phyloP scores from a whole-genome alignment of 2,797 vertebrate genomes.

The Gymnopithys bicolor region DNA sequence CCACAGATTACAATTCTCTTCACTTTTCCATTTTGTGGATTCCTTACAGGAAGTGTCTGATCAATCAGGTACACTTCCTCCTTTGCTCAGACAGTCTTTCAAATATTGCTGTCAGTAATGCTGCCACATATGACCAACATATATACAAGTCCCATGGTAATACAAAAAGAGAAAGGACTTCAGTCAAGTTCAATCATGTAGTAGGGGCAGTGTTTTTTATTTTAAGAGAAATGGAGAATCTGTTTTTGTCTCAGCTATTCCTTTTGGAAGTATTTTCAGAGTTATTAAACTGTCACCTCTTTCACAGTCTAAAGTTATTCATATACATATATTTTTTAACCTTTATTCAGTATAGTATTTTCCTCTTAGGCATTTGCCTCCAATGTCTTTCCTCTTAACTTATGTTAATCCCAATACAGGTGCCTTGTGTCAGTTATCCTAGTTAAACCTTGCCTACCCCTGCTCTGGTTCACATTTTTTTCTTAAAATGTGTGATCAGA shows the following conservation, averaged over 20 bases:
- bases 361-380: background rate
- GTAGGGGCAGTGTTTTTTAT: background rate
- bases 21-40: background rate
- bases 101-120: background rate
- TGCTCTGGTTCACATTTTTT: background rate
- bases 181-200: background rate
- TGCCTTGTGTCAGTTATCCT: background rate
- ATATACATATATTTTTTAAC: background rate
- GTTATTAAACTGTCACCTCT: background rate
- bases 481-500: background rate
- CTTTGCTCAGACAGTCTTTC: background rate
- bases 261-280: background rate
- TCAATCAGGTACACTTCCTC: background rate
- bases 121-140: background rate
- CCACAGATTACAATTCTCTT: background rate
- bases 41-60: background rate
- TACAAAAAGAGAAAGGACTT: background rate
- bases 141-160: background rate
- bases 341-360: background rate
- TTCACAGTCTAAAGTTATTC: background rate
- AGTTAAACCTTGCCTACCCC: background rate
- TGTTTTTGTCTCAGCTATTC: background rate
- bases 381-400: background rate
- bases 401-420: background rate
- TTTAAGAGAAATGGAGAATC: background rate